Evolutionary conservation across 2,113 vertebrate genomes (phyloP), one percentile per base, ranked within the genome.

Genomic region (Rhadina sibilatrix): DNA sequence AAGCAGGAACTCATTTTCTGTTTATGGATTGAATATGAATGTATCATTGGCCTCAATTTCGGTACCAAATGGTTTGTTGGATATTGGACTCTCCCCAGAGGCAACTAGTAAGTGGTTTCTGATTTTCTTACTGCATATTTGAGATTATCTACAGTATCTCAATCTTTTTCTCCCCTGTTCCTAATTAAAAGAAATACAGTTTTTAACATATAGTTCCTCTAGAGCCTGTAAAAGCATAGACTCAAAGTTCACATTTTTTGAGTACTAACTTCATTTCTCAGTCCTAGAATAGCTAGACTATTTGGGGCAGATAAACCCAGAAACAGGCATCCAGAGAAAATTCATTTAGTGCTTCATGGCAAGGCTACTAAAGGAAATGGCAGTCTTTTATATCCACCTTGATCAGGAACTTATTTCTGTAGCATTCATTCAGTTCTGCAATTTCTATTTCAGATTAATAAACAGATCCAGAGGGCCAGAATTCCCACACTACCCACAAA

Each of bases 401-500:
- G 50, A 76, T 74, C 83, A 79, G 50, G 31, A 80, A 38, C 18
- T 80, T 72, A 64, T 42, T 89, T 85, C 54, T 82, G 25, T 75
- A 44, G n/a, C 63, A 83, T 65, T 80, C 60, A 53, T 88, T 83
- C 46, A 76, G 27, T 72, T 90, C 54, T 83, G 24, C 61, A 80
- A n/a, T 93, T 93, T 93, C 27, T 65, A 49, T 91, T 83, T 93
- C 52, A 77, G 66, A 33, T 70, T 90, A 91, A 74, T 77, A 65
- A 93, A 78, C 38, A 68, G 52, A 54, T 86, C 47, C 64, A 77
- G 38, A 65, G 59, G 63, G 42, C 65, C 17, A 63, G 63, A 85
- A 86, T 77, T 96, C 85, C 87, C 70, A 77, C 35, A 40, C 82
- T 75, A 88, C 84, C 82, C 79, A 88, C 63, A 83, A 83, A 95